These are phyloP conservation scores for Eudasyphora cyanicolor DNA, from an alignment of 2,888 invertebrate species.

Conservation along the genomic window DNA sequence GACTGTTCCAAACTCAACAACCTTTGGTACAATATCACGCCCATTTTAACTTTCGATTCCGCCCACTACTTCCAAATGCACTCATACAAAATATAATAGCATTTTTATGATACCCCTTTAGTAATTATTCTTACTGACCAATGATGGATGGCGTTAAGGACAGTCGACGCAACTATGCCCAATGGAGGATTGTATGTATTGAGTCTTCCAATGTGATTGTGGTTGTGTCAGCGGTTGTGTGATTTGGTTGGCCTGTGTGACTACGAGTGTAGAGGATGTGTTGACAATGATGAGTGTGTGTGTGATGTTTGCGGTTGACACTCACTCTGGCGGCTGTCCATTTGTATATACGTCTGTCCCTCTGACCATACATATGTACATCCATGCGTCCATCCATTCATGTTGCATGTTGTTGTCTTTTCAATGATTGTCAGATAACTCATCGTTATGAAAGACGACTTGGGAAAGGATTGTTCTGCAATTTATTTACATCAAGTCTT, in stretches of 20 bases:
- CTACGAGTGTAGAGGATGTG: neutral
- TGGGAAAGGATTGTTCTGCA: neutral
- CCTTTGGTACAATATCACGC: no score
- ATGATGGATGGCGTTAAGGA: constrained; percentile 11
- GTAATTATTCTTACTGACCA: neutral
- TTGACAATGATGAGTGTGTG: constrained; percentile 41
- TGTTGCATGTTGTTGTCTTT: neutral
- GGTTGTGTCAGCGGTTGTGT: neutral
- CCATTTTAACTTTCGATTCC: no score
- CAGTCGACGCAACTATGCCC: no score
- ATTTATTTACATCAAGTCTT: neutral
- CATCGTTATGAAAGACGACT: neutral
- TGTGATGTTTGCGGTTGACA: neutral
- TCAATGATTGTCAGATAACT: neutral
- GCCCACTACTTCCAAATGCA: no score
- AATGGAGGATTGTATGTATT: neutral
- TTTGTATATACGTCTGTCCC: neutral
- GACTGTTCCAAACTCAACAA: no score
- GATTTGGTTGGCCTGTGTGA: neutral
- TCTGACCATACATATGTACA: neutral
- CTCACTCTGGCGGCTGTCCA: neutral
- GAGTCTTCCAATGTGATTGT: neutral
- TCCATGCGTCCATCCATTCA: neutral
- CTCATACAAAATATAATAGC: no score
- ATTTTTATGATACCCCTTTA: neutral